These are phyloP conservation scores for Eptatretus burgeri DNA, from an alignment of 2,113 vertebrate genomes.

Conservation along the genomic window DNA sequence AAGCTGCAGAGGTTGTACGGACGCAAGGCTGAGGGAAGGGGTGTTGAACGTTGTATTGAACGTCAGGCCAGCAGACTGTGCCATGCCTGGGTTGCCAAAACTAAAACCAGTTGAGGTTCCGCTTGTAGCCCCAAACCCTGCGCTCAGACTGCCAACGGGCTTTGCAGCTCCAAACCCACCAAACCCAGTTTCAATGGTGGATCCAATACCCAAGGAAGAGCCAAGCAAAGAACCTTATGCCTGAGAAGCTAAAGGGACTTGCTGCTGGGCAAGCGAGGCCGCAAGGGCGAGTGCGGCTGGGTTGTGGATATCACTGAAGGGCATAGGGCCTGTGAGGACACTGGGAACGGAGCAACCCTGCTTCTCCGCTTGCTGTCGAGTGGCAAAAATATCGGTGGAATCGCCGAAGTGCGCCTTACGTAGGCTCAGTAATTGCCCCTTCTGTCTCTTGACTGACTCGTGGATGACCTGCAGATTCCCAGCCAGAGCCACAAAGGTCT, in stretches of 20 bases:
- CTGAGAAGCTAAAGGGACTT: slow-evolving; percentile 30
- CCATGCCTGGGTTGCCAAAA: slow-evolving; percentile 1
- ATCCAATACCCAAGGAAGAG: no score
- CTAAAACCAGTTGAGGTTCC: slow-evolving; percentile 1
- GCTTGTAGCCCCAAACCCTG: neutral
- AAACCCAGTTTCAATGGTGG: no score
- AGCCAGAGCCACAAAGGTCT: slow-evolving; percentile 84
- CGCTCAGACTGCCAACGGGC: no score
- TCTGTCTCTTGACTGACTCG: slow-evolving; percentile 91
- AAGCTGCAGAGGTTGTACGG: slow-evolving; percentile 5
- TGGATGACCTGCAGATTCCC: slow-evolving; percentile 82
- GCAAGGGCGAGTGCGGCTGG: slow-evolving; percentile 96
- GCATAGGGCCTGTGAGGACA: slow-evolving; percentile 65
- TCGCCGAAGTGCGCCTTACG: slow-evolving; percentile 73
- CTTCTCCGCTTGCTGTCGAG: slow-evolving; percentile 47
- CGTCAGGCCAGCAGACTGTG: neutral
- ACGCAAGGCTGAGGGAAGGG: neutral
- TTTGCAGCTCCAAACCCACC: no score
- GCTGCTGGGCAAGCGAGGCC: slow-evolving; percentile 93
- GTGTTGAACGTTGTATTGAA: neutral
- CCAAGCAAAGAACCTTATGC: no score
- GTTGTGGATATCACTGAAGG: slow-evolving; percentile 84
- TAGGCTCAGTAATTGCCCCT: slow-evolving; percentile 84
- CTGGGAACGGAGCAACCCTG: slow-evolving; percentile 49
- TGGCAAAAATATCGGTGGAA: slow-evolving; percentile 74